Base-by-base conservation (phyloP, 2,113 vertebrate species). In the Pseudorectes ferrugineus region DNA sequence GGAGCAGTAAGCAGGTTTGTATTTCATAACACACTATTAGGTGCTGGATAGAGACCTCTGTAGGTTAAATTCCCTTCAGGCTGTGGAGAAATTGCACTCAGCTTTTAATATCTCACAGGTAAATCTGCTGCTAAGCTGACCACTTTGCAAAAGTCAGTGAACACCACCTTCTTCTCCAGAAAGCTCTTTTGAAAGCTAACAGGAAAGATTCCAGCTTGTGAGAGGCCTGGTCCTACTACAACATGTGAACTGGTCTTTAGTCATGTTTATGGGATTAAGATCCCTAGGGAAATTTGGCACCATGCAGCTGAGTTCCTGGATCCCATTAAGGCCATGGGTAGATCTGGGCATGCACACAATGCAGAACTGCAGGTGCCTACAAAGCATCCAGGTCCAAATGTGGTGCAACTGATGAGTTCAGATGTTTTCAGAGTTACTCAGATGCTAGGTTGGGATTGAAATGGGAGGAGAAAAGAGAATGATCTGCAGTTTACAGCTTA, bases 301-400 rank as follows among this genome's bases (percentile, higher is more conserved):
- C 55, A 67, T 0, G 2, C 42, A 88, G 72, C 55, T 85, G 67
- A 84, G 59, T 71, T 92, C 78, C 96, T 97, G 96, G 91, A 93
- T 94, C 65, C 75, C 33, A 93, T 97, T 94, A 95, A 94, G 63
- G 43, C 59, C 68, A 8, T 94, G 94, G 94, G 88, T 94, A 86
- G 95, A 63, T 95, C 88, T 95, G 92, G 94, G 82, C 94, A 93
- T 86, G 67, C 42, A 92, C 42, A 63, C 85, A 93, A n/a, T 40
- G 29, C 35, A 96, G 79, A 96, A 62, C 94, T 80, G 92, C 92
- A 97, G 95, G 94, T 97, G 94, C 85, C 58, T 93, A 93, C 92
- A 93, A 87, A 94, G 38, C 35, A 24, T 74, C 67, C 63, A 95
- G 75, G 85, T 93, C 92, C 92, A 94, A 96, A 96, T 91, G 92